These are phyloP conservation scores for Manis javanica DNA, from an alignment of 2,797 vertebrate species.

Conservation along the genomic window DNA sequence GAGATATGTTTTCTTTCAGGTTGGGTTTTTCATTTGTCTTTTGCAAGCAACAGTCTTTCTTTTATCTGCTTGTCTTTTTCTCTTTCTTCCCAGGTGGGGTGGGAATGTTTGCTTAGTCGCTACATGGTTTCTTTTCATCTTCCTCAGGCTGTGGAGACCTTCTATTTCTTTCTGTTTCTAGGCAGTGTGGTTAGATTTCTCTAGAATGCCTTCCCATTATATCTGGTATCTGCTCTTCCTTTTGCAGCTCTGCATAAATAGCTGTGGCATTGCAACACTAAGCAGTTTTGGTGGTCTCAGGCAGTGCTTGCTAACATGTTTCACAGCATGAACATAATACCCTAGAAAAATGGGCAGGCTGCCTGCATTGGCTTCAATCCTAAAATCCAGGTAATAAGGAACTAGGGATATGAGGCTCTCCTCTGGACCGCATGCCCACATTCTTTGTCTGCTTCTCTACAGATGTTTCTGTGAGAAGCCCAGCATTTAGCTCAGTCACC, in stretches of 20 bases:
- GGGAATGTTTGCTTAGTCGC: neutral
- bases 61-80: neutral
- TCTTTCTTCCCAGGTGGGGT: neutral
- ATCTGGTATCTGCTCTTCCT: neutral
- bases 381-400: neutral
- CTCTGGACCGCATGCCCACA: neutral
- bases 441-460: neutral
- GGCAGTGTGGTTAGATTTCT: neutral
- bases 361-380: neutral
- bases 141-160: neutral
- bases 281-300: neutral
- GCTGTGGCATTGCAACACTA: neutral
- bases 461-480: neutral
- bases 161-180: neutral
- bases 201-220: neutral
- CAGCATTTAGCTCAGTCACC: neutral
- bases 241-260: neutral
- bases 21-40: conserved; percentile 2
- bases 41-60: neutral
- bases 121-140: neutral
- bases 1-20: neutral
- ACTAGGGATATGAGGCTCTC: neutral
- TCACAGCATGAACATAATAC: neutral
- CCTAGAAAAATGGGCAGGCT: neutral
- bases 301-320: neutral